Evolutionary conservation across 2,888 invertebrate genomes (phyloP).

Genomic region (Diabrotica balteata): DNA sequence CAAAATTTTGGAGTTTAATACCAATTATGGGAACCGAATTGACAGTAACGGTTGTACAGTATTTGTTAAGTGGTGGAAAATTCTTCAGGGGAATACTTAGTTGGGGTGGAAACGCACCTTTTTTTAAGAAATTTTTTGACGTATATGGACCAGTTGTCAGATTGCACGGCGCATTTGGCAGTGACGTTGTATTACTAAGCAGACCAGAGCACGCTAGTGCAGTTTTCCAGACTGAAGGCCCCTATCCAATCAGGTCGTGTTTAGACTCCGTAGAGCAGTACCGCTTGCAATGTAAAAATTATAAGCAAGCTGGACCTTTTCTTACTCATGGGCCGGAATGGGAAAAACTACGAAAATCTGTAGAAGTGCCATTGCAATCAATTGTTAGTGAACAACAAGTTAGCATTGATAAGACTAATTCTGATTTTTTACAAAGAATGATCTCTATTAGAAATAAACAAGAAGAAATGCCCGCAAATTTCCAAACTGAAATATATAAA

Average conservation of each 20-base stretch:
- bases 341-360: constrained; percentile 64
- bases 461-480: constrained; percentile 67
- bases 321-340: constrained; percentile 67
- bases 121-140: constrained; percentile 61
- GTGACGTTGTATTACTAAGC: constrained; percentile 69
- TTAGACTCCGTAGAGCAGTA: constrained; percentile 72
- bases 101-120: constrained; percentile 60
- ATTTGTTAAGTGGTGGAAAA: constrained; percentile 64
- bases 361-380: constrained; percentile 62
- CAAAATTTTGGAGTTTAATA: constrained; percentile 67
- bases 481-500: constrained; percentile 68
- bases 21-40: constrained; percentile 70
- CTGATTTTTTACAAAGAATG: constrained; percentile 62
- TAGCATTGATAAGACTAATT: constrained; percentile 57
- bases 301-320: constrained; percentile 65
- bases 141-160: constrained; percentile 72
- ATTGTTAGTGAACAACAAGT: constrained; percentile 59
- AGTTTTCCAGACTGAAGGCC: constrained; percentile 69
- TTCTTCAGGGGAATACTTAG: constrained; percentile 58
- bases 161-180: constrained; percentile 69
- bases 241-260: constrained; percentile 67
- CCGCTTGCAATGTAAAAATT: constrained; percentile 65
- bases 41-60: constrained; percentile 63
- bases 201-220: constrained; percentile 71
- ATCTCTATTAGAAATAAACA: constrained; percentile 67